These are phyloP conservation scores for Heterochromis multidens DNA, from an alignment of 2,113 vertebrate species.

Conservation along the genomic window DNA sequence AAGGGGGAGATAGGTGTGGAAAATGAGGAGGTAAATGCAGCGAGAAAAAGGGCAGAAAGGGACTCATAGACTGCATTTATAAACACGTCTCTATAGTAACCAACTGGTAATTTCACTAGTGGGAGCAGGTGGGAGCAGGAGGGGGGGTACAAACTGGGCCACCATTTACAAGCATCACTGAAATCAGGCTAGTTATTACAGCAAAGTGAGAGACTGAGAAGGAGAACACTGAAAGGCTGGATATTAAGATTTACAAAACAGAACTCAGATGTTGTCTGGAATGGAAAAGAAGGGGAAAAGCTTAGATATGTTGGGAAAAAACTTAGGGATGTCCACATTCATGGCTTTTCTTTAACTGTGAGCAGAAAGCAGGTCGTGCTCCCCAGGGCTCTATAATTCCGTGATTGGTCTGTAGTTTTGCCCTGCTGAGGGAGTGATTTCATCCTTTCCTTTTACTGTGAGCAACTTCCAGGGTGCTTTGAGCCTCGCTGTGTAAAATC, in stretches of 20 bases:
- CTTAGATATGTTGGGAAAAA: background rate
- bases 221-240: background rate
- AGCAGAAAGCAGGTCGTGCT: slow-evolving; percentile 38
- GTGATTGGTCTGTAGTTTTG: slow-evolving; percentile 57
- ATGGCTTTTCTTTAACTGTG: background rate
- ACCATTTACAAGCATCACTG: slow-evolving; percentile 56
- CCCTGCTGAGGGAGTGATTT: slow-evolving; percentile 52
- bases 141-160: slow-evolving; percentile 51
- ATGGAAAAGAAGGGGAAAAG: background rate
- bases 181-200: slow-evolving; percentile 58
- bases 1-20: slow-evolving; percentile 24
- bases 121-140: background rate
- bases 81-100: slow-evolving; percentile 82
- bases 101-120: slow-evolving; percentile 74
- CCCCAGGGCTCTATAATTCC: slow-evolving; percentile 48
- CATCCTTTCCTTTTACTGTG: slow-evolving; percentile 27
- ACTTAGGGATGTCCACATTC: background rate
- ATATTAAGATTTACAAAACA: background rate
- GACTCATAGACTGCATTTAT: slow-evolving; percentile 75
- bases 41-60: slow-evolving; percentile 58
- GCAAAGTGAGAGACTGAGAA: background rate
- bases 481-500: slow-evolving; percentile 60
- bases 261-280: background rate
- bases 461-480: slow-evolving; percentile 33
- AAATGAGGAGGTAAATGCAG: slow-evolving; percentile 44